A percentile compares a stretch with the other conserved stretches of the same genome.
These are phyloP conservation scores for Atta cephalotes DNA, from an alignment of 1,140 invertebrate species.

Conservation along the genomic window DNA sequence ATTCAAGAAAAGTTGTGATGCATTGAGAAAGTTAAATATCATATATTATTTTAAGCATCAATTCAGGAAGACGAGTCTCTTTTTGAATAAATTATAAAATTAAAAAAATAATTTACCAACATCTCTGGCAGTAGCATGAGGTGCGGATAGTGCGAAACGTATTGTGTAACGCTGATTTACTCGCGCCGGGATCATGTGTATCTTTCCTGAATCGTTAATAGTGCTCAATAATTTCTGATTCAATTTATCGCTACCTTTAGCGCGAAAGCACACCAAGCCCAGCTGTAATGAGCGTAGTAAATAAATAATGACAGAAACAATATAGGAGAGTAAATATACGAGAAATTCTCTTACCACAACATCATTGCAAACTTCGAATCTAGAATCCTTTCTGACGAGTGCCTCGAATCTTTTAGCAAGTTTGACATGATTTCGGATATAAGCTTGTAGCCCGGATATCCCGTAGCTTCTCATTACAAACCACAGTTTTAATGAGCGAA, in stretches of 20 bases:
- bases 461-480: slow-evolving; percentile 98
- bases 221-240: slow-evolving; percentile 97
- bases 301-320: background rate
- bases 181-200: slow-evolving; percentile 98
- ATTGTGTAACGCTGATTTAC: slow-evolving; percentile 97
- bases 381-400: slow-evolving; percentile 93
- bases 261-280: slow-evolving; percentile 94
- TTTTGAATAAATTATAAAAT: background rate
- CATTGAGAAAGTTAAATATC: background rate
- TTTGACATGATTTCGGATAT: slow-evolving; percentile 96
- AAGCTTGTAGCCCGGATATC: slow-evolving; percentile 96
- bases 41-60: background rate
- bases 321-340: background rate
- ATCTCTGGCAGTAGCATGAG: slow-evolving; percentile 95
- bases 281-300: slow-evolving; percentile 87
- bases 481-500: slow-evolving; percentile 98
- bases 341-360: slow-evolving; percentile 92
- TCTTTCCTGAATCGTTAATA: slow-evolving; percentile 98
- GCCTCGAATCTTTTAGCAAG: slow-evolving; percentile 97
- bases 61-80: background rate
- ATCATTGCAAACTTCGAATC: slow-evolving; percentile 98
- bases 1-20: background rate
- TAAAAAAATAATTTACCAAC: slow-evolving; percentile 88
- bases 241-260: slow-evolving; percentile 94
- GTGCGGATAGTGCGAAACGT: slow-evolving; percentile 97